phyloP scores from a whole-genome alignment of 1,140 invertebrate genomes.

The Anastrepha ludens region DNA sequence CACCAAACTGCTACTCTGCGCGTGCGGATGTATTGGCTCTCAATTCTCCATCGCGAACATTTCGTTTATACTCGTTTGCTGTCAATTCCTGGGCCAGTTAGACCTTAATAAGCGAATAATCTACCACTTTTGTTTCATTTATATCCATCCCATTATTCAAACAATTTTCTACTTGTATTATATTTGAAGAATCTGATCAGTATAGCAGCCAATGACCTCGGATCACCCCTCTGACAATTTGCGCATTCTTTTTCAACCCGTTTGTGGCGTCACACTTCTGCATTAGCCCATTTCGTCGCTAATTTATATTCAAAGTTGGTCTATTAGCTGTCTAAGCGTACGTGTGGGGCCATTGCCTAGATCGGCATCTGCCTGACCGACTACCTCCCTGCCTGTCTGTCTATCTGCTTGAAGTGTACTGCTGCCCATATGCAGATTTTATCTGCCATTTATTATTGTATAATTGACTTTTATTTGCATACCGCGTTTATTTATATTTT shows the following conservation, averaged over 20 bases:
- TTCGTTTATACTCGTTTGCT: too few species aligned
- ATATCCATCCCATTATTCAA: too few species aligned
- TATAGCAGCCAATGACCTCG: too few species aligned
- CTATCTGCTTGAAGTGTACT: too few species aligned
- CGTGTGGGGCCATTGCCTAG: neutral
- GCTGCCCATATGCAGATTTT: conserved; percentile 14
- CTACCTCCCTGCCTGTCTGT: neutral
- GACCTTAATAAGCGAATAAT: too few species aligned
- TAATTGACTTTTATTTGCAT: conserved; percentile 45
- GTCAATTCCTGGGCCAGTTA: too few species aligned
- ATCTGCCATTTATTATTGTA: conserved; percentile 36
- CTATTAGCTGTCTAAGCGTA: conserved; percentile 4
- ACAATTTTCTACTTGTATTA: too few species aligned
- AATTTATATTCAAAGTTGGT: conserved; percentile 46
- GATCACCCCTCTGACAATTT: neutral
- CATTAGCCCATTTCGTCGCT: neutral
- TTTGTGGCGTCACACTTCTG: neutral
- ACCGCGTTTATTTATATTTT: neutral
- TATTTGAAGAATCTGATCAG: too few species aligned
- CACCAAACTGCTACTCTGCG: too few species aligned
- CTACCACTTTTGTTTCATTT: too few species aligned
- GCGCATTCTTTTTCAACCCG: neutral
- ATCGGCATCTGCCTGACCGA: neutral
- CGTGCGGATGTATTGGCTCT: too few species aligned
- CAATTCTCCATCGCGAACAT: too few species aligned